phyloP scores from a whole-genome alignment of 2,888 invertebrate species.

The Melitaea athalia region DNA sequence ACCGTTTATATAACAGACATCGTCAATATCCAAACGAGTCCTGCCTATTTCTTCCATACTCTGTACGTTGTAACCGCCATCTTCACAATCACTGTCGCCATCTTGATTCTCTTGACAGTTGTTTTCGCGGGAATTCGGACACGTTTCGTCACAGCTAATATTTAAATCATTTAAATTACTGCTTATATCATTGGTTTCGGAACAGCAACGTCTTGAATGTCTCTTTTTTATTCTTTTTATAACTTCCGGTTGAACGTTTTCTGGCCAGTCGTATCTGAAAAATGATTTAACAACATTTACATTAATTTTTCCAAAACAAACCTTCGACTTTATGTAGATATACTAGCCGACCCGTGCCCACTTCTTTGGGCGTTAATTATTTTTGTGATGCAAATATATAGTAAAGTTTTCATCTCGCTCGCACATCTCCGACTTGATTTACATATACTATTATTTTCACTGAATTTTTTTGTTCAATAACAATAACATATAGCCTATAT shows the following conservation, averaged over 20 bases:
- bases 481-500: too few relatives aligned
- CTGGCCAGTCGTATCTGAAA: conserved; percentile 91
- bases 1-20: conserved; percentile 98
- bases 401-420: too few relatives aligned
- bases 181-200: conserved; percentile 48
- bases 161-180: conserved; percentile 40
- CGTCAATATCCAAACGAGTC: conserved; percentile 86
- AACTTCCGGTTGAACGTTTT: conserved; percentile 67
- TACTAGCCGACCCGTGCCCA: too few relatives aligned
- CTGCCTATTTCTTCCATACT: conserved; percentile 86
- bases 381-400: too few relatives aligned
- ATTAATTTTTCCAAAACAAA: too few relatives aligned
- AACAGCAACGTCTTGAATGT: conserved; percentile 51
- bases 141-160: conserved; percentile 39
- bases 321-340: too few relatives aligned
- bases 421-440: too few relatives aligned
- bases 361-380: too few relatives aligned
- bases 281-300: neutral
- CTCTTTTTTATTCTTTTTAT: conserved; percentile 61
- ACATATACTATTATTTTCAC: too few relatives aligned
- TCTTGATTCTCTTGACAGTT: conserved; percentile 37
- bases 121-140: conserved; percentile 44
- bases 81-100: conserved; percentile 40
- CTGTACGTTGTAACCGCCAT: conserved; percentile 59
- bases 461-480: too few relatives aligned